Evolutionary conservation across 2,797 vertebrate species (phyloP), one percentile per base, ranked within the genome.

Genomic region (Silurus aristotelis): DNA sequence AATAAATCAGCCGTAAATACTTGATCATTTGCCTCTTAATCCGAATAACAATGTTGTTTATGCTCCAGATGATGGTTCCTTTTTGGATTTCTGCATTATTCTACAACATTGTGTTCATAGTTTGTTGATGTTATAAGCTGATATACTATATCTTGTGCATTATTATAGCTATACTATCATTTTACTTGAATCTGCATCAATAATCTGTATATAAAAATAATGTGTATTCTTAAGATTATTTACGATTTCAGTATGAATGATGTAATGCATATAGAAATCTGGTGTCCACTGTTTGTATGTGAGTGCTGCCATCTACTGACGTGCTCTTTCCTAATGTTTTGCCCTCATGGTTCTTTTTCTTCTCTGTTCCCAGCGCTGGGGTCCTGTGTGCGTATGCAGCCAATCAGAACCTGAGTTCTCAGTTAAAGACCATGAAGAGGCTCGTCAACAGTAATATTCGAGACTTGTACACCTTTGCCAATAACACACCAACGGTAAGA

Each of bases 391-490:
- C 97, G 0, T 99, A 98, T 15, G 93, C 94, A 73, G 96, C 97
- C 87, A 99, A 97, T 92, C 96, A 98, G 90, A 96, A 98, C 91
- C 93, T 98, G 88, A 97, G 96, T 88, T 96, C 93, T 46, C 95
- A 96, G 91, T 89, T 97, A 86, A 94, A 94, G 92, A 95, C 93
- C 92, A 93, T 96, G 80, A 94, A 92, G 89, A 92, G 92, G 19
- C 88, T 99, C 91, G 94, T 96, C 82, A 96, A 96, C 90, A 98
- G 95, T 94, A 99, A 99, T 92, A 96, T 98, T 92, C 97, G 94
- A 90, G 98, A 99, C 91, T 87, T 99, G 91, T 95, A 95, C 89
- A 94, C 93, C 67, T 94, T 99, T 20, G 91, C 96, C 84, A 96
- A 96, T 71, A 86, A 87, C 56, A 90, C 89, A 1, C 88, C 89